Evolutionary conservation across 2,113 vertebrate species (phyloP).

Genomic region (Hemibagrus wyckioides): DNA sequence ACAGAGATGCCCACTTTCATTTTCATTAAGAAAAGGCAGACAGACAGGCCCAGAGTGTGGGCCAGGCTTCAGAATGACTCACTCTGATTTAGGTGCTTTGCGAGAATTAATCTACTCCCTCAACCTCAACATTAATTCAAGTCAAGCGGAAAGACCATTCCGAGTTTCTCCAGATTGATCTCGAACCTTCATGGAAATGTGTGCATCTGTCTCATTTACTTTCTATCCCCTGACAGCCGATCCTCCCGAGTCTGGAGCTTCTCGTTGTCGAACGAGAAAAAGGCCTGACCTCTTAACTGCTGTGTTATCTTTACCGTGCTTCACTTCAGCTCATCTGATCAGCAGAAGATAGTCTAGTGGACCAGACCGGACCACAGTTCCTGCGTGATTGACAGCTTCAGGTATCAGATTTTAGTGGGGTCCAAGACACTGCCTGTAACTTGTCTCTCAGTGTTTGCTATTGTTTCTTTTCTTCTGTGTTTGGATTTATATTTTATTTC

Average conservation of each 20-base stretch:
- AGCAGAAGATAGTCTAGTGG: slow-evolving; percentile 7
- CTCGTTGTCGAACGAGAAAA: slow-evolving; percentile 23
- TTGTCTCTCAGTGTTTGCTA: background rate
- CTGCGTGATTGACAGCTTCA: slow-evolving; percentile 42
- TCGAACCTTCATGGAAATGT: slow-evolving; percentile 6
- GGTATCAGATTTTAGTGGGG: slow-evolving; percentile 8
- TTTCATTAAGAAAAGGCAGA: background rate
- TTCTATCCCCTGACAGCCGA: background rate
- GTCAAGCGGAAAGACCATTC: slow-evolving; percentile 8
- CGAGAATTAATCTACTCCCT: background rate
- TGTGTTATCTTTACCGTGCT: slow-evolving; percentile 39
- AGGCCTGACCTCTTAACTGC: slow-evolving; percentile 9
- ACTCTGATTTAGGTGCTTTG: background rate
- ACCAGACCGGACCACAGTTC: slow-evolving; percentile 6
- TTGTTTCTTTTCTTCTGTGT: background rate
- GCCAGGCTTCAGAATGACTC: background rate
- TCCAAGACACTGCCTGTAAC: background rate
- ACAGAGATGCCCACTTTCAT: background rate
- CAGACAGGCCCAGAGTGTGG: background rate
- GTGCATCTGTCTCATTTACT: slow-evolving; percentile 21
- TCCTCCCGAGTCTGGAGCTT: slow-evolving; percentile 9
- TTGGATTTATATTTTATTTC: background rate
- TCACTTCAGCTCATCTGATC: slow-evolving; percentile 36
- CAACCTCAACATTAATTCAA: slow-evolving; percentile 7
- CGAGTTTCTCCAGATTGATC: slow-evolving; percentile 20